A percentile compares a stretch with the other conserved stretches of the same genome.
Evolutionary conservation across 2,888 invertebrate species (phyloP).

Genomic region (Ephialtes manifestator): DNA sequence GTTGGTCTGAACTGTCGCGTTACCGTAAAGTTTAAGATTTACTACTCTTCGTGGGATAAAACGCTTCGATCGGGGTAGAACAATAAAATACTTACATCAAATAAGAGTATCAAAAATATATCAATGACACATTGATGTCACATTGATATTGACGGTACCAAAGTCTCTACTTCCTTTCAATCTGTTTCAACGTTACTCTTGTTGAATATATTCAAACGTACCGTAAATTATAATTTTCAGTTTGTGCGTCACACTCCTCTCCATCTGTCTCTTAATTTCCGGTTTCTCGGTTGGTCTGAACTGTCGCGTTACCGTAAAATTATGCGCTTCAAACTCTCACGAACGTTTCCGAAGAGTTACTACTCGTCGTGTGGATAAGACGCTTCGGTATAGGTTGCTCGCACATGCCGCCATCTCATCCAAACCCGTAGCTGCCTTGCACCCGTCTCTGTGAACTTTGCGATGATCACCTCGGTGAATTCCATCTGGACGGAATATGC

Average conservation of each 20-base stretch:
- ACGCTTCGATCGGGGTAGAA: no score
- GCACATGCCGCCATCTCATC: constrained; percentile 25
- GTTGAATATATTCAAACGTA: no score
- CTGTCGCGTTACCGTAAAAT: constrained; percentile 33
- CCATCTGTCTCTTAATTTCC: constrained; percentile 40
- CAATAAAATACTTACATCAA: no score
- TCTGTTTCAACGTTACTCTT: background rate
- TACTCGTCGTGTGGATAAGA: constrained; percentile 7
- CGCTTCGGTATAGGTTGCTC: constrained; percentile 9
- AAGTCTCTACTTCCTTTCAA: background rate
- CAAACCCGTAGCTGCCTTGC: constrained; percentile 30
- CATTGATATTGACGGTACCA: background rate
- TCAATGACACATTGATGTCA: background rate
- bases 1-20: constrained; percentile 1
- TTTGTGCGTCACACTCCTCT: background rate
- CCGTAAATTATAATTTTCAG: background rate
- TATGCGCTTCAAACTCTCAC: constrained; percentile 42
- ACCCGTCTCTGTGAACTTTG: constrained; percentile 60
- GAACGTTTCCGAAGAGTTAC: constrained; percentile 42
- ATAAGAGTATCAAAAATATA: no score
- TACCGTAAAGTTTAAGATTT: constrained; percentile 44
- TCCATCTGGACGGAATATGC: constrained; percentile 56
- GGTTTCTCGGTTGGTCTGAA: background rate
- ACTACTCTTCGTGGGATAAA: constrained; percentile 4
- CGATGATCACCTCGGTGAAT: constrained; percentile 64